Evolutionary conservation across 2,797 vertebrate species (phyloP), one percentile per base, ranked within the genome.

Genomic region (Acanthiza pusilla): DNA sequence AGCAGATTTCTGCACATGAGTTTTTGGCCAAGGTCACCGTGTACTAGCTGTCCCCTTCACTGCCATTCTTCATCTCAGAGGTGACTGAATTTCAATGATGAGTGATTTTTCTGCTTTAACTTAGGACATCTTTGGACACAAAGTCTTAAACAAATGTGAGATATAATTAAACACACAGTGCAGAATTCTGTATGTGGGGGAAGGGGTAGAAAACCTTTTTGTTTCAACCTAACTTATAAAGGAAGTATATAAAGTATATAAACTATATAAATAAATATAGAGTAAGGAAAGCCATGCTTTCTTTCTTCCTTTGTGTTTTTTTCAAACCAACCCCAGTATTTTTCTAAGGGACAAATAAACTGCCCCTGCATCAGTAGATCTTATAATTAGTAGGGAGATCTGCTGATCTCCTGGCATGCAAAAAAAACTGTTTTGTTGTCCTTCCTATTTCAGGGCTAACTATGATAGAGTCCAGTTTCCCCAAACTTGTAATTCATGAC

Each of bases 1-100:
- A 91, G 96, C 68, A 73, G 72, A 94, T 96, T 96, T 97, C 91
- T 96, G 94, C 88, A 94, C 57, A 60, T 94, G 93, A 86, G 54
- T 85, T 95, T 95, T 93, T 96, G 94, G 93, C 91, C 94, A 94
- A 94, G 83, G 88, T 94, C 94, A 92, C 77, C 66, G 23, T 57
- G 78, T 87, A 48, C 88, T 87, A 51, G 67, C 91, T 87, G 94
- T 94, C 91, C 94, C 54, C 68, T 94, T 72, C 84, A 82, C 75
- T 96, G 88, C 78, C 68, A 72, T 95, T 94, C 75, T 88, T 96
- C 75, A 91, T 92, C 61, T 26, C 75, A 85, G 78, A 94, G n/a
- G 83, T 94, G 95, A 80, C 88, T 80, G 90, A 91, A 94, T 96
- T 96, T 87, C 84, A 92, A 77, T 80, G 88, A 91, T 85, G 71